Evolutionary conservation across 37 sponge, comb jelly and placozoan species (phyloP).

Genomic region (Chondrilla cf. caribensis): DNA sequence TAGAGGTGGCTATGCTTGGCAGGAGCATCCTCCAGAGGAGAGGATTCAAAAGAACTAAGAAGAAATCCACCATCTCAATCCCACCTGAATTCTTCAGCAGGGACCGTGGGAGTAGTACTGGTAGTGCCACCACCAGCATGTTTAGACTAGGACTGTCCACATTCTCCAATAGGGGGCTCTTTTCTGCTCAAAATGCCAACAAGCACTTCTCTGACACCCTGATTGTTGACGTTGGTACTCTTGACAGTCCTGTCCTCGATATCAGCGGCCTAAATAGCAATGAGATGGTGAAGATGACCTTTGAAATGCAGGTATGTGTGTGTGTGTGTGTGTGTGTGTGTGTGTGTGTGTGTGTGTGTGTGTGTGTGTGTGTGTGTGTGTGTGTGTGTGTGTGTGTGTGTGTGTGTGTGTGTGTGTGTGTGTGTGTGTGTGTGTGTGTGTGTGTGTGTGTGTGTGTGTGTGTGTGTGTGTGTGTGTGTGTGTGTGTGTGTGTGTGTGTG

Average conservation of each 20-base stretch:
- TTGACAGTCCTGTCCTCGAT: background rate
- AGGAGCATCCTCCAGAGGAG: too few species aligned
- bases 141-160: too few species aligned
- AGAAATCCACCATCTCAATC: too few species aligned
- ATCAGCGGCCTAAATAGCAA: background rate
- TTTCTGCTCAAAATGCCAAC: too few species aligned
- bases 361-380: background rate
- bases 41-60: too few species aligned
- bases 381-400: background rate
- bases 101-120: too few species aligned
- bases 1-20: too few species aligned
- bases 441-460: background rate
- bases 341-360: background rate
- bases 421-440: background rate
- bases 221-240: too few species aligned
- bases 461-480: background rate
- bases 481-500: background rate
- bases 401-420: background rate
- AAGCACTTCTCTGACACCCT: too few species aligned
- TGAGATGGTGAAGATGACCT: background rate
- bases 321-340: background rate
- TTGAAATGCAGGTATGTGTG: background rate
- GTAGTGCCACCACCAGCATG: too few species aligned
- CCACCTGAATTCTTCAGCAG: too few species aligned
- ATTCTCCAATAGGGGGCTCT: too few species aligned